A percentile compares a stretch with the other conserved stretches of the same genome.
Evolutionary conservation across 1,140 invertebrate species (phyloP).

Genomic region (Melipona quadrifasciata): DNA sequence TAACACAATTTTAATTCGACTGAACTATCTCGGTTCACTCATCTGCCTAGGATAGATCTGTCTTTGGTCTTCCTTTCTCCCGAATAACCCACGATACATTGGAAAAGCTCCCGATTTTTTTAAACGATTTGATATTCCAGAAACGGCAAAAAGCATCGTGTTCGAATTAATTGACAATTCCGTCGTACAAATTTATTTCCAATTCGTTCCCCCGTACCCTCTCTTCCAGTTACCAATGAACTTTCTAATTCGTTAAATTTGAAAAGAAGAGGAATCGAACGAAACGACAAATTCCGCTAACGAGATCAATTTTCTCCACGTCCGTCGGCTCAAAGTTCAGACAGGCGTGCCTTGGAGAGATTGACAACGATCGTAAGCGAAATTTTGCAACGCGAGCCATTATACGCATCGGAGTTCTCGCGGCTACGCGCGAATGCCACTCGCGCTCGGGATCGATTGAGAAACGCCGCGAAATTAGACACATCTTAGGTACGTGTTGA

Average conservation of each 20-base stretch:
- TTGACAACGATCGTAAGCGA: not conserved
- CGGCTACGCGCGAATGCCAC: not conserved
- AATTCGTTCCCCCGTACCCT: not conserved
- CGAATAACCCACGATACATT: no score
- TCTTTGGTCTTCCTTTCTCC: no score
- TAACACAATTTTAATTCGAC: not conserved
- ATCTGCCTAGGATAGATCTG: no score
- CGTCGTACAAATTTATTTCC: not conserved
- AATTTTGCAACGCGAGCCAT: constrained; percentile 13
- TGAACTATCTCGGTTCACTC: no score
- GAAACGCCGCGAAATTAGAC: constrained; percentile 37
- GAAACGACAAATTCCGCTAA: not conserved
- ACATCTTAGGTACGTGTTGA: constrained; percentile 38
- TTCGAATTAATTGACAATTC: not conserved
- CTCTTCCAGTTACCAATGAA: not conserved
- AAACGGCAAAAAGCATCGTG: not conserved
- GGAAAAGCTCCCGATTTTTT: not conserved
- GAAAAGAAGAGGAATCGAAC: not conserved
- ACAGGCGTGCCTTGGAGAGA: not conserved
- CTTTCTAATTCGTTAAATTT: not conserved
- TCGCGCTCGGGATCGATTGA: constrained; percentile 18
- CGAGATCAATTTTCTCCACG: not conserved
- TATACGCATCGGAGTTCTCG: not conserved
- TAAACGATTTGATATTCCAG: not conserved
- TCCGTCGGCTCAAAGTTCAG: not conserved